Conservation (phyloP, 2,113 vertebrate species). For the Opisthocomus hoazin region DNA sequence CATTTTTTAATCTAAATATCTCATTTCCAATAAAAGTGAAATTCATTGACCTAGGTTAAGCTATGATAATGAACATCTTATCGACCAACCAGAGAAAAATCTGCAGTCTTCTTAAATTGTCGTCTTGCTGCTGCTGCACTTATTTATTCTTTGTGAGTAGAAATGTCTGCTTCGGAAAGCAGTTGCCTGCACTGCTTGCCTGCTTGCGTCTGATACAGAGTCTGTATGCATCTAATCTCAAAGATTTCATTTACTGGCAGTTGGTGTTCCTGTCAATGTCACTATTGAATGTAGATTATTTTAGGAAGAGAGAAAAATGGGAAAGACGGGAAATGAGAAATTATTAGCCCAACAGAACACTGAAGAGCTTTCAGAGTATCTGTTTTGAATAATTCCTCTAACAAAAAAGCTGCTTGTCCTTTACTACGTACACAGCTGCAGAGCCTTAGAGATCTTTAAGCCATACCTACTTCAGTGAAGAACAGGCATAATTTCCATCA, state of each 20-base stretch:
- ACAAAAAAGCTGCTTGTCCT: neutral
- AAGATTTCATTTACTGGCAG: neutral
- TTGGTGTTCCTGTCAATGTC: neutral
- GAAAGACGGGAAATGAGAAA: neutral
- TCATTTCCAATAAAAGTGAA: neutral
- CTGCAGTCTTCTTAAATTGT: neutral
- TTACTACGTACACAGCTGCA: neutral
- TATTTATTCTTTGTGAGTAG: neutral
- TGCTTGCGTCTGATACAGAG: neutral
- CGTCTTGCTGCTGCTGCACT: neutral
- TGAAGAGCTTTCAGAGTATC: neutral
- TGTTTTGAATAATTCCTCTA: neutral
- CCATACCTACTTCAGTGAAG: neutral
- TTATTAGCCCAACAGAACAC: neutral
- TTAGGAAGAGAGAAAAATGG: neutral
- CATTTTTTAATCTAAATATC: neutral
- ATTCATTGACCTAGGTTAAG: neutral
- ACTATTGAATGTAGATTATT: neutral
- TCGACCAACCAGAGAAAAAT: neutral
- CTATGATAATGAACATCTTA: neutral
- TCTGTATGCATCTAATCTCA: neutral
- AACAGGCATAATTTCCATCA: neutral
- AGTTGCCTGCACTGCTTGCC: neutral
- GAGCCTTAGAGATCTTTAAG: neutral
- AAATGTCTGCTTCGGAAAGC: neutral